Evolutionary conservation across 2,113 vertebrate species (phyloP).

Genomic region (Pholis gunnellus): DNA sequence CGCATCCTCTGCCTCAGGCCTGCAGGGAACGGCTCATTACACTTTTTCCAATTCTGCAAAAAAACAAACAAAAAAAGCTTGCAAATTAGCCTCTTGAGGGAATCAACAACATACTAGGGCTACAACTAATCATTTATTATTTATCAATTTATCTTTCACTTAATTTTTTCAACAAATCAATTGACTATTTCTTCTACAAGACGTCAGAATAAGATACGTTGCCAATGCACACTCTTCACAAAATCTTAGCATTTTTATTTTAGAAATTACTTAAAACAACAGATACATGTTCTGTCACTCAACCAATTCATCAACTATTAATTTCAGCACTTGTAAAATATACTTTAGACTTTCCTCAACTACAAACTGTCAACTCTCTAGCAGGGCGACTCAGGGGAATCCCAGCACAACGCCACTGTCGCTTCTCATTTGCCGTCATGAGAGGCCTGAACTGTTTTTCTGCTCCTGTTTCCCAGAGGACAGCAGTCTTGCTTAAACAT

Average conservation of each 20-base stretch:
- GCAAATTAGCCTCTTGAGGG: slow-evolving; percentile 18
- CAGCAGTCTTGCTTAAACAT: slow-evolving; percentile 19
- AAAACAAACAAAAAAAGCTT: neutral
- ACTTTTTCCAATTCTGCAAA: neutral
- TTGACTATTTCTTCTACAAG: neutral
- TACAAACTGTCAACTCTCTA: slow-evolving; percentile 18
- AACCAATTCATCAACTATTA: neutral
- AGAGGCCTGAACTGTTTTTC: slow-evolving; percentile 49
- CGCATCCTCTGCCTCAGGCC: neutral
- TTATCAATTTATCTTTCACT: neutral
- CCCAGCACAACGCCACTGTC: slow-evolving; percentile 1
- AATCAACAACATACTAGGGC: neutral
- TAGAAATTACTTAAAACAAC: neutral
- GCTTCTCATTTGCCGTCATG: neutral
- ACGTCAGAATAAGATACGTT: no score
- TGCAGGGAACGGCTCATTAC: neutral
- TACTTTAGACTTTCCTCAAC: slow-evolving; percentile 4
- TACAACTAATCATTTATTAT: neutral
- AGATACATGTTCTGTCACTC: neutral
- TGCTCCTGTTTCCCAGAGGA: slow-evolving; percentile 36
- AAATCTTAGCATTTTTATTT: neutral
- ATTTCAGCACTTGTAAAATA: neutral
- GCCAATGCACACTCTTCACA: neutral
- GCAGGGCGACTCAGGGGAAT: slow-evolving; percentile 16
- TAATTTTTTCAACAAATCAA: neutral